Base-by-base conservation (phyloP, 2,888 invertebrate species). In the Ypsolopha sequella region DNA sequence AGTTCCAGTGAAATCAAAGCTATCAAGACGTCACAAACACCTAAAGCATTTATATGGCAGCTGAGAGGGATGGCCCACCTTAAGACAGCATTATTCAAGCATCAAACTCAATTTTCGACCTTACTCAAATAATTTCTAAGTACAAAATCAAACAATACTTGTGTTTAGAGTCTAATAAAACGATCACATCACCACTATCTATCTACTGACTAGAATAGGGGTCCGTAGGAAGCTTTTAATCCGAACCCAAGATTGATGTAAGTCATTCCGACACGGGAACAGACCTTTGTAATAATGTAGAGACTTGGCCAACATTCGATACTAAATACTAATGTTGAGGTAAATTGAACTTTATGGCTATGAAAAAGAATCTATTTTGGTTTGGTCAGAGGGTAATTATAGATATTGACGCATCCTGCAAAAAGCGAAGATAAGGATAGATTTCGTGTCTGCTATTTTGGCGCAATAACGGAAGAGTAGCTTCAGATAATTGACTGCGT, bases 181-280 rank as follows among this genome's bases (percentile, higher is more conserved):
- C 24, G 24, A 24, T 39, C 10, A 10, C 10, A 39, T 10, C 39
- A 11, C 8, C 10, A 11, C 39, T 39, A 11, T 39, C 24, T 39
- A 39, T 39, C 8, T 10, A 10, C n/a, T 39, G 1, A 6, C 10
- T 34, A 14, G 14, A 35, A n/a, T n/a, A 46, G 46, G 35, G 46
- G 46, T 24, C 46, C 11, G 34, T 46, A 33, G 43, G 34, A 46
- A 46, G 46, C 46, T 46, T 46, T 46, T 46, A 46, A 46, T 46
- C 46, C 46, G 34, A 24, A 24, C 46, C 9, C 46, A 46, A 46
- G 46, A 46, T 46, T 46, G 46, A 46, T 46, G 46, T 46, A 46
- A 46, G 46, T 46, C 46, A 46, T 33, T 46, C 46, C 35, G 46
- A 46, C 46, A 46, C 10, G 24, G 24, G 24, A 24, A 24, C 24